These are phyloP conservation scores for Bacillus rossius DNA, from an alignment of 1,140 invertebrate species.

Conservation along the genomic window DNA sequence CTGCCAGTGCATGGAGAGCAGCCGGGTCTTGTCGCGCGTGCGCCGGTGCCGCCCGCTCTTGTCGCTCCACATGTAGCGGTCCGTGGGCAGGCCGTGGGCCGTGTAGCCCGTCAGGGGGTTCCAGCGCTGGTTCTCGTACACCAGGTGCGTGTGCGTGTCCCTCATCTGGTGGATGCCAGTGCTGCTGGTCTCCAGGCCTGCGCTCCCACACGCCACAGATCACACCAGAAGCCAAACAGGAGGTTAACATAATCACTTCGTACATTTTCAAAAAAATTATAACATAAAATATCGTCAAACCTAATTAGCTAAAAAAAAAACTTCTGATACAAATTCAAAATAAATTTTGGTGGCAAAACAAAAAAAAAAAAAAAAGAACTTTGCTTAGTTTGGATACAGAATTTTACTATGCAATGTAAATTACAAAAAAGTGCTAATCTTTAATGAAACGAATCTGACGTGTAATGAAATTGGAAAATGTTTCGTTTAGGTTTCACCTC, in stretches of 20 bases:
- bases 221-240: too few species aligned
- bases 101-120: conserved; percentile 87
- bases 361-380: too few species aligned
- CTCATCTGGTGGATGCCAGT: conserved; percentile 69
- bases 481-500: too few species aligned
- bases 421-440: too few species aligned
- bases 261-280: neutral
- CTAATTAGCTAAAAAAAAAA: neutral
- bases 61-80: conserved; percentile 88
- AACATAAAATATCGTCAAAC: neutral
- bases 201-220: conserved; percentile 19
- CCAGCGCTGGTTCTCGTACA: conserved; percentile 94
- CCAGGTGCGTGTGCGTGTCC: conserved; percentile 76
- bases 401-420: too few species aligned
- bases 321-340: neutral
- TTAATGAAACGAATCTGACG: too few species aligned
- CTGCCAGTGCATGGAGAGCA: conserved; percentile 81
- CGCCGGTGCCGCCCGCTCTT: conserved; percentile 71
- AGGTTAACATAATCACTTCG: too few species aligned
- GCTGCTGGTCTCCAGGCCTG: conserved; percentile 57
- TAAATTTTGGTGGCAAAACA: too few species aligned
- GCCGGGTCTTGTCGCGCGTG: conserved; percentile 76
- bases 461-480: too few species aligned
- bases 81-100: conserved; percentile 75
- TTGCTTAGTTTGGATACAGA: too few species aligned